Evolutionary conservation across 2,113 vertebrate species (phyloP), one percentile per base, ranked within the genome.

Genomic region (Phyllostomus hastatus): DNA sequence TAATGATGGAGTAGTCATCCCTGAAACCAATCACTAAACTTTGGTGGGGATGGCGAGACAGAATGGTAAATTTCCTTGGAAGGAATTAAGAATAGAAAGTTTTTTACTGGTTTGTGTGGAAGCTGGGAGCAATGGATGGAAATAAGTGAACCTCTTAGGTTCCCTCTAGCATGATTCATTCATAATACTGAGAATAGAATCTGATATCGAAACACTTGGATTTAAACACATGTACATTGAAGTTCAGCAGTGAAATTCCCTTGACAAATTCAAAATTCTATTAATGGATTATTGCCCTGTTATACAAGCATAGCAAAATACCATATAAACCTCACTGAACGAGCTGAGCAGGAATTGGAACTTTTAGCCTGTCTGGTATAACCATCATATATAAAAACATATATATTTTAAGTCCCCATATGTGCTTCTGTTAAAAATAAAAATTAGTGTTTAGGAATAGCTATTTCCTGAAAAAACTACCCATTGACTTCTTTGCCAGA

Each of bases 401-500:
- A 90, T 97, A 10, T 20, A 87, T 54, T 52, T 94, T 46, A 76
- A 83, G 19, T 69, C 15, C 3, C 70, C 59, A 69, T 89, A 95
- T 94, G 69, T 48, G 38, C 75, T 88, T 85, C 35, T 81, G 43
- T 89, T 94, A 79, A 93, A 97, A 97, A 93, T 78, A 86, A 96
- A 96, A 97, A 72, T 43, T 54, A 66, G 38, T 88, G 46, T 84
- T 97, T 61, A 90, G 12, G 35, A 90, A 93, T 73, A 96, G 66
- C 41, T 90, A 67, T 92, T 93, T 88, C n/a, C 70, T 95, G 92
- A 92, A 96, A 69, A 97, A 98, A 91, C 80, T 96, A 67, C 86
- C 66, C 82, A 97, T 20, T 94, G 97, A 90, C 97, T 97, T 94
- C 93, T 91, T 98, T 97, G 97, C 87, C 95, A 98, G 95, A 96